These are phyloP conservation scores for Glaucomys volans DNA, from an alignment of 2,113 vertebrate genomes.

Conservation along the genomic window DNA sequence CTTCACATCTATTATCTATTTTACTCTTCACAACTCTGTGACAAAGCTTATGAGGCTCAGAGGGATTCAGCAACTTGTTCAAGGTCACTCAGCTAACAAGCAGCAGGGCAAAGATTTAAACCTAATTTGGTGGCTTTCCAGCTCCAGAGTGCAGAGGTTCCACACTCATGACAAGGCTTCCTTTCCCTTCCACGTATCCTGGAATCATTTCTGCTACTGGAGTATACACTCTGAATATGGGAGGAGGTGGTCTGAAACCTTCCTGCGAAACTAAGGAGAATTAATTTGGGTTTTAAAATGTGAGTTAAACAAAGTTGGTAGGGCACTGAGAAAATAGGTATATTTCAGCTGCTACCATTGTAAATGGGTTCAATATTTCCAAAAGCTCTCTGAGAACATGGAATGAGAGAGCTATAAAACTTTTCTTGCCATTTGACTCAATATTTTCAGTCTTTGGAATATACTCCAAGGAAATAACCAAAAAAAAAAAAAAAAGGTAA, in stretches of 20 bases:
- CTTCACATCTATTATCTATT: background rate
- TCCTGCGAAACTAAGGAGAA: conserved; percentile 3
- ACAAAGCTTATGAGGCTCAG: background rate
- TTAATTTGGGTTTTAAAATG: conserved; percentile 46
- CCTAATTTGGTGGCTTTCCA: background rate
- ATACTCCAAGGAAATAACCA: conserved; percentile 44
- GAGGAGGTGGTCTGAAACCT: background rate
- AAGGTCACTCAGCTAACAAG: background rate
- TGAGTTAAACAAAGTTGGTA: conserved; percentile 11
- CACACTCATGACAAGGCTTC: background rate
- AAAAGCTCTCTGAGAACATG: conserved; percentile 37
- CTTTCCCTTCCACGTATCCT: background rate
- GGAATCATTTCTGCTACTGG: background rate
- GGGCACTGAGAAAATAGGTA: background rate
- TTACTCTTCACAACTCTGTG: background rate
- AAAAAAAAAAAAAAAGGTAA: conserved; percentile 29
- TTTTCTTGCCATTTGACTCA: conserved; percentile 44
- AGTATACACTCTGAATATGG: background rate
- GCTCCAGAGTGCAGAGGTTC: background rate
- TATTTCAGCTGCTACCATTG: background rate
- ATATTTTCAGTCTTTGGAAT: conserved; percentile 59
- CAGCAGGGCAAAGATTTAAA: background rate
- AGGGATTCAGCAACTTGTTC: background rate
- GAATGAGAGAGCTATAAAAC: conserved; percentile 61
- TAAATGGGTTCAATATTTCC: conserved; percentile 44